These are phyloP conservation scores for Eupleurogrammus muticus DNA, from an alignment of 2,797 vertebrate genomes.

Conservation along the genomic window DNA sequence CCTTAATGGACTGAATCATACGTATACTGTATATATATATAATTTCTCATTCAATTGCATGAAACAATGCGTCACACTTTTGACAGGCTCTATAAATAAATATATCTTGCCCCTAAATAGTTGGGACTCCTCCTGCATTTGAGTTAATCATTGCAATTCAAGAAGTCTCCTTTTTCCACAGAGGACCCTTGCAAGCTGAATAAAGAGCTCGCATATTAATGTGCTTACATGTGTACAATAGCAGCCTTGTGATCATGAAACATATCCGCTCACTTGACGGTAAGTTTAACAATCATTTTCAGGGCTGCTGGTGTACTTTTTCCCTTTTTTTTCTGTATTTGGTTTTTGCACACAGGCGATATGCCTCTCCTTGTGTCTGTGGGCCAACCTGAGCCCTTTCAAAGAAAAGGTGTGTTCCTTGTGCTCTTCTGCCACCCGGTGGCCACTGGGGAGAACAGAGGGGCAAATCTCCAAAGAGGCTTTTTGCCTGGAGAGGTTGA, in stretches of 20 bases:
- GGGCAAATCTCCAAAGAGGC: constrained; percentile 46
- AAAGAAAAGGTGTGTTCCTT: constrained; percentile 72
- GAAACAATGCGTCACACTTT: too few relatives aligned
- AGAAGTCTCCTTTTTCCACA: constrained; percentile 15
- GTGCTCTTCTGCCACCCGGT: constrained; percentile 87
- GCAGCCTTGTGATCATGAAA: constrained; percentile 51
- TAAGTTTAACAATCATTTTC: constrained; percentile 61
- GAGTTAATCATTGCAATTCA: constrained; percentile 48
- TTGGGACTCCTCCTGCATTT: constrained; percentile 22
- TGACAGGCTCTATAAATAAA: too few relatives aligned
- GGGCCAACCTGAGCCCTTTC: constrained; percentile 42
- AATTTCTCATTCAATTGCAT: too few relatives aligned
- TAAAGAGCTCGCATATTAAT: constrained; percentile 31
- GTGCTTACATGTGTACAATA: constrained; percentile 29
- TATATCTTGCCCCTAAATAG: too few relatives aligned
- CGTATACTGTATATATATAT: neutral
- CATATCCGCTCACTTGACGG: constrained; percentile 41
- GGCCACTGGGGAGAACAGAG: constrained; percentile 65
- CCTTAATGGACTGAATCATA: constrained; percentile 16
- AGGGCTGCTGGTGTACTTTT: constrained; percentile 52
- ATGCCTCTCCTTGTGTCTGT: constrained; percentile 45
- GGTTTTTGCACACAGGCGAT: constrained; percentile 30
- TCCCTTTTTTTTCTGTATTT: constrained; percentile 39
- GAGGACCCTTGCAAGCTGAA: constrained; percentile 33
- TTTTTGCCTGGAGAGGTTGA: constrained; percentile 68